Percentiles rank a stretch among this genome's conserved stretches.
Conservation (phyloP, 2,888 invertebrate genomes). For the Chymomyza caudatula region DNA sequence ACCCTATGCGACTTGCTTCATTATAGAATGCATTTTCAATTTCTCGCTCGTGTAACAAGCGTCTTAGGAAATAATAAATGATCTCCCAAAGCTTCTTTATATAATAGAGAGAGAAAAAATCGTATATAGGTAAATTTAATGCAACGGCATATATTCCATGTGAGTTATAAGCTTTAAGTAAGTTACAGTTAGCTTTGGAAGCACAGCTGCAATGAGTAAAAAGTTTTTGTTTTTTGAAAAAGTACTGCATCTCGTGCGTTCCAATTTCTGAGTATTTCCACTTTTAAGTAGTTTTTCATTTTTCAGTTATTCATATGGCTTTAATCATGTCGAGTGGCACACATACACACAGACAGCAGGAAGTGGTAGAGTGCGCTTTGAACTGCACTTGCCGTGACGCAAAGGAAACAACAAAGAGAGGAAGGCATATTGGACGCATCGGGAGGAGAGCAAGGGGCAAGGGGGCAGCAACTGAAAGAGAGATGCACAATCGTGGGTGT, state of each 20-base stretch:
- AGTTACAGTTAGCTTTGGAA: not conserved
- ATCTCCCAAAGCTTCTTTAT: too few relatives aligned
- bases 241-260: not conserved
- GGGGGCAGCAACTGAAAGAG: not conserved
- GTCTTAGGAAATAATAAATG: too few relatives aligned
- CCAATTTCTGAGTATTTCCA: not conserved
- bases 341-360: not conserved
- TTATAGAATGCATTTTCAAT: too few relatives aligned
- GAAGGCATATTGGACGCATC: not conserved
- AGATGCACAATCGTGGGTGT: not conserved
- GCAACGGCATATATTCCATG: too few relatives aligned
- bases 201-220: too few relatives aligned
- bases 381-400: not conserved
- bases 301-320: not conserved
- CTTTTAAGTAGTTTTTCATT: not conserved
- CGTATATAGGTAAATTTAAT: too few relatives aligned
- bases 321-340: not conserved
- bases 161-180: too few relatives aligned
- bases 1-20: too few relatives aligned
- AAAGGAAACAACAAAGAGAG: not conserved
- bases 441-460: not conserved
- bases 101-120: too few relatives aligned
- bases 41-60: too few relatives aligned
- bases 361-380: not conserved
- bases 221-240: not conserved